These are phyloP conservation scores for Spongilla lacustris DNA, from an alignment of 37 sponge, comb jelly and placozoan species.

Conservation along the genomic window DNA sequence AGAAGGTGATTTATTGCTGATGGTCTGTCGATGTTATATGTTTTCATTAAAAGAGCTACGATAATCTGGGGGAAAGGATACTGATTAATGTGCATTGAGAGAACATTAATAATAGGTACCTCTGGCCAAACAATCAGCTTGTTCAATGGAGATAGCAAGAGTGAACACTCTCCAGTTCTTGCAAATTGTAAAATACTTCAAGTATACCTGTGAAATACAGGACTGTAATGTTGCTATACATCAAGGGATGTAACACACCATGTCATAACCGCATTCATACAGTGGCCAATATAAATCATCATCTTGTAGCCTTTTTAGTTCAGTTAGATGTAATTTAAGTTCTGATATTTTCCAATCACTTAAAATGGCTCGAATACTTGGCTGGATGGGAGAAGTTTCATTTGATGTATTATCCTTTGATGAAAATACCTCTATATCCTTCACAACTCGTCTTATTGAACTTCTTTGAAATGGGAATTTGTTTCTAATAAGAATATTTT, in stretches of 20 bases:
- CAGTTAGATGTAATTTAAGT: neutral
- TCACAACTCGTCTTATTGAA: neutral
- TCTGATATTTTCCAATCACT: neutral
- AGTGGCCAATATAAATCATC: constrained; percentile 1
- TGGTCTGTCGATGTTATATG: neutral
- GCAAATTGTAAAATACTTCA: neutral
- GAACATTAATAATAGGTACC: constrained; percentile 1
- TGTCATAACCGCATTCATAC: no score
- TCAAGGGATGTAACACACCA: no score
- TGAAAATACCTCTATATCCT: neutral
- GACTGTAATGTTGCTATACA: neutral
- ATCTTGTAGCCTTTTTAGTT: neutral
- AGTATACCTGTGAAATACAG: constrained; percentile 1
- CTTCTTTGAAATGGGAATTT: neutral
- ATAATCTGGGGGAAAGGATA: constrained; percentile 1
- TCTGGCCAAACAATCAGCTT: constrained; percentile 1
- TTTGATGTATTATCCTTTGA: neutral
- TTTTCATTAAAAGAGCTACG: neutral
- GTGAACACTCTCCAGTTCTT: neutral
- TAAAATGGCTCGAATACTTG: neutral
- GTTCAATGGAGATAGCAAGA: neutral
- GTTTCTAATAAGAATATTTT: constrained; percentile 1
- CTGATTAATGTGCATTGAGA: neutral
- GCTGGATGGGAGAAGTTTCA: constrained; percentile 1
- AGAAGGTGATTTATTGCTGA: neutral